Evolutionary conservation across 2,113 vertebrate species (phyloP), one percentile per base, ranked within the genome.

Genomic region (Eidolon helvum): DNA sequence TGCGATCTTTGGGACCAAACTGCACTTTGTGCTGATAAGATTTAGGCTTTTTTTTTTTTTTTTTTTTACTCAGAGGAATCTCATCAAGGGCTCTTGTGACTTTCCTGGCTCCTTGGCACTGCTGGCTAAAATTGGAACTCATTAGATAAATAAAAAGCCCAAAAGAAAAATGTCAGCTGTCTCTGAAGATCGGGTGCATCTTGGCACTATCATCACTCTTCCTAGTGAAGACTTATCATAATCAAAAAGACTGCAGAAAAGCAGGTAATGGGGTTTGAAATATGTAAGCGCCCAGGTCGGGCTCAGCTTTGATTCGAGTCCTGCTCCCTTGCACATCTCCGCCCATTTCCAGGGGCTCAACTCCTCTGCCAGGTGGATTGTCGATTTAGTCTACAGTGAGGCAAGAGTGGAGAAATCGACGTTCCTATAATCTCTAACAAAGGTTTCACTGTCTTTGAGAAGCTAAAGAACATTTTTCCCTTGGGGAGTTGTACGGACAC

Each of bases 81-180:
- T 33, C 48, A 74, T 90, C 33, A 78, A 96, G 38, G 82, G 63
- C 77, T 89, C 16, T 16, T 65, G 1, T 2, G 35, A 6, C 10
- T 82, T 92, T 61, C 79, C 53, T n/a, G 14, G 43, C 5, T 78
- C 35, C 66, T 93, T 72, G 61, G 66, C 77, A 93, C 11, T 43
- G 14, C n/a, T 65, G 14, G 45, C 82, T 96, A 91, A 96, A 97
- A 94, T 43, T 77, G 75, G 95, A 97, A 97, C 93, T 68, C 77
- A 94, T 97, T 96, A 96, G 16, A 33, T 35, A 95, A 79, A 91
- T 96, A 88, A 95, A 98, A 97, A 95, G 30, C 71, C 7, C 5
- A 74, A 72, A n/a, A 65, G 0, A 9, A 28, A 43, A 16, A 16
- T 86, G 30, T 57, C 19, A 82, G 72, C 30, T 45, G 15, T 48